Evolutionary conservation across 2,797 vertebrate species (phyloP), one percentile per base, ranked within the genome.

Genomic region (Argentina silus): DNA sequence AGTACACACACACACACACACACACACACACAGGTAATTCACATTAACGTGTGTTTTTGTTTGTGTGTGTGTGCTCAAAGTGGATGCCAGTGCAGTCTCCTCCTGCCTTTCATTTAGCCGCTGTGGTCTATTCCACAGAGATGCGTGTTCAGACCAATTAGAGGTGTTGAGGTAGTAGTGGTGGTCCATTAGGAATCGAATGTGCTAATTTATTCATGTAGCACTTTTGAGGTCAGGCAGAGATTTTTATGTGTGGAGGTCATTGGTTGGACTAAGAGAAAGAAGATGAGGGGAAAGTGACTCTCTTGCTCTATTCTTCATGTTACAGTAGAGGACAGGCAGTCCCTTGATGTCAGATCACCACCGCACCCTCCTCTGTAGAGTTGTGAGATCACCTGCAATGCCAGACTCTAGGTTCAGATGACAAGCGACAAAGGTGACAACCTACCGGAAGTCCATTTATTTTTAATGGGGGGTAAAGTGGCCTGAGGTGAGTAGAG

Each of bases 111-210:
- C 36, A 67, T 83, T 80, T 12, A 72, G 50, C 70, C 76, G 50
- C 73, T 21, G 23, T 47, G 67, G 69, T 53, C 11, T 68, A 43
- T 76, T 71, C 57, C 80, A n/a, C 71, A 66, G 61, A 56, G 62
- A 65, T 71, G 78, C 79, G 79, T 79, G 73, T 63, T 53, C 83
- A 88, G 86, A 85, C 83, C 77, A 85, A 86, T 87, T 87, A 83
- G 76, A 67, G 42, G 17, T 75, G 71, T 70, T 62, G 21, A 8
- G 43, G 48, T 67, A 53, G 48, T 67, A 53, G 77, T 36, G 36
- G 6, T 47, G 2, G 53, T 50, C 53, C 61, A 57, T 70, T 73
- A 59, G 50, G 11, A 55, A 67, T 57, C n/a, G 55, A 21, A 67
- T 71, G 67, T 75, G 64, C 27, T 59, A 21, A 59, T 61, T 50